Evolutionary conservation across 2,113 vertebrate genomes (phyloP).

Genomic region (Clarias magur): DNA sequence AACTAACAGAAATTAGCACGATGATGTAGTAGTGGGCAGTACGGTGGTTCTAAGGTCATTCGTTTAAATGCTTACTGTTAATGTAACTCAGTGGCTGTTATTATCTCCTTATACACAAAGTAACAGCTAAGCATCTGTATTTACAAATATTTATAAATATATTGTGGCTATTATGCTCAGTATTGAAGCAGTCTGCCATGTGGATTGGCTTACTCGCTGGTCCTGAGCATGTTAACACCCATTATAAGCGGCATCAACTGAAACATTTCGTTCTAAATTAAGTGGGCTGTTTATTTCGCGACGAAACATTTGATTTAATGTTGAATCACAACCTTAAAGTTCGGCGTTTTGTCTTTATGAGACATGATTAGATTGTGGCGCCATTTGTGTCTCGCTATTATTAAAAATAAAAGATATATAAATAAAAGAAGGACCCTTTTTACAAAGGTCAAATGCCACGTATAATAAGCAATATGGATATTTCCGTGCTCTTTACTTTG

Average conservation of each 20-base stretch:
- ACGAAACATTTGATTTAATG: background rate
- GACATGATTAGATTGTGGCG: background rate
- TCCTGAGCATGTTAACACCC: background rate
- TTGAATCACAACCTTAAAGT: background rate
- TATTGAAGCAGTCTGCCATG: background rate
- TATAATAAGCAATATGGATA: background rate
- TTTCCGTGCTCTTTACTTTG: background rate
- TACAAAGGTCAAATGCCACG: background rate
- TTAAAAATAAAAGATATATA: background rate
- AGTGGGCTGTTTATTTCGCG: background rate
- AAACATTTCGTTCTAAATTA: background rate
- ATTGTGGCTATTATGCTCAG: background rate
- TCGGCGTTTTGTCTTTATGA: background rate
- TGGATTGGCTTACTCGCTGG: background rate
- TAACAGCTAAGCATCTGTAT: background rate
- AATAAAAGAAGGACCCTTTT: background rate
- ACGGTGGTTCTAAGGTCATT: background rate
- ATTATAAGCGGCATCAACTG: background rate
- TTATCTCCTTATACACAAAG: background rate
- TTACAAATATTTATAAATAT: background rate
- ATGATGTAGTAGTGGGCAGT: conserved; percentile 1
- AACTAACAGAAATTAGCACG: conserved; percentile 14
- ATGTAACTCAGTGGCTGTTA: background rate
- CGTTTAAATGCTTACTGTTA: background rate
- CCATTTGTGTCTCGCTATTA: background rate